Evolutionary conservation across 1,140 invertebrate species (phyloP).

Genomic region (Aphis gossypii): DNA sequence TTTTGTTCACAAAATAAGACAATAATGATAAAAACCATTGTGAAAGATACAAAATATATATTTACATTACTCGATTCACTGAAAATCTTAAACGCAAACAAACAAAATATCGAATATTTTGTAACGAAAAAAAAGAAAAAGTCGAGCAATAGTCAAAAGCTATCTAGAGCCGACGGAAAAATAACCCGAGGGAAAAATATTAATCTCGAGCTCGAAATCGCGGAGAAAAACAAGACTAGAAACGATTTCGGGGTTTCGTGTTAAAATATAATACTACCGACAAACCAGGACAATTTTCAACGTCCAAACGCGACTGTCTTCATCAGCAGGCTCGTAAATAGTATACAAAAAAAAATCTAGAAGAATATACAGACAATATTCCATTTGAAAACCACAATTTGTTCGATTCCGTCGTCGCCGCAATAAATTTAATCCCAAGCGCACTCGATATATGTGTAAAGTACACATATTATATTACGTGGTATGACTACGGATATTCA

Average conservation of each 20-base stretch:
- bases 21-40: background rate
- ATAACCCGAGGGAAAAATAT: no score
- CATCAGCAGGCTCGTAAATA: background rate
- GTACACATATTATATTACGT: background rate
- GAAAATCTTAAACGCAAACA: background rate
- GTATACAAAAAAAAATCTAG: background rate
- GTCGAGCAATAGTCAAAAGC: no score
- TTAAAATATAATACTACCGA: background rate
- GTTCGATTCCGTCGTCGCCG: conserved; percentile 7
- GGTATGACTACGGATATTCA: background rate
- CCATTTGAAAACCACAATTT: background rate
- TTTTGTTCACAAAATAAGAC: background rate
- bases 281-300: background rate
- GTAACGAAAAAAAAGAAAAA: no score
- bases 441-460: background rate
- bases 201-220: background rate
- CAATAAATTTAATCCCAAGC: conserved; percentile 46
- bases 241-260: background rate
- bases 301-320: background rate
- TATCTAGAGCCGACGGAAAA: background rate
- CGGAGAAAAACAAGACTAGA: background rate
- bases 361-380: background rate
- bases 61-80: no score
- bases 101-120: no score
- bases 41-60: background rate